These are phyloP conservation scores for Cnemophilus loriae DNA, from an alignment of 2,113 vertebrate genomes.

Conservation along the genomic window DNA sequence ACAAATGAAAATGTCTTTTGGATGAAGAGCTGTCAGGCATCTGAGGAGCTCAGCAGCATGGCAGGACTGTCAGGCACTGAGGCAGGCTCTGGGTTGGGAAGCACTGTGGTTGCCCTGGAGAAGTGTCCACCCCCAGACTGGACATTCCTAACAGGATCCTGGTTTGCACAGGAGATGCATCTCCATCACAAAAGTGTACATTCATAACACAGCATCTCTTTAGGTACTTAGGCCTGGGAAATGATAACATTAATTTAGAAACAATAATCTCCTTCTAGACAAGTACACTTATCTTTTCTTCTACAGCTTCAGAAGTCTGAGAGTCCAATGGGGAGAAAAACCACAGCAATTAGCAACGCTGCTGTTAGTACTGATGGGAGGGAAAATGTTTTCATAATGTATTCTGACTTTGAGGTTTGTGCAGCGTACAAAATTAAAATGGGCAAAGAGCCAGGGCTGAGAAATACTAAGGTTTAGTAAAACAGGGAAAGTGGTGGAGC, in stretches of 20 bases:
- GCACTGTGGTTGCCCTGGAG: background rate
- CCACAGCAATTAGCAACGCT: background rate
- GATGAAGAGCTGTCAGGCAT: background rate
- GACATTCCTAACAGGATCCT: background rate
- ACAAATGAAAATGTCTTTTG: background rate
- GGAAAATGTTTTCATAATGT: background rate
- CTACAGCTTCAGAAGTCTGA: background rate
- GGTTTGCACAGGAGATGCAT: background rate
- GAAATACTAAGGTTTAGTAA: background rate
- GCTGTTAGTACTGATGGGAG: background rate
- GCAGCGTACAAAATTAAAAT: background rate
- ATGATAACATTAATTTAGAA: background rate
- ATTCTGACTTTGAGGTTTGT: background rate
- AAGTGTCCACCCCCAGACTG: background rate
- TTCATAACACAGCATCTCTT: background rate
- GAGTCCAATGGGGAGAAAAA: background rate
- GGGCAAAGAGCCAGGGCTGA: background rate
- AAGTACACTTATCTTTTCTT: background rate
- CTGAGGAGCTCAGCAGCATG: background rate
- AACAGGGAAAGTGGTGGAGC: background rate
- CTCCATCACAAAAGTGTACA: fast-evolving
- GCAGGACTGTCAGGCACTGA: background rate
- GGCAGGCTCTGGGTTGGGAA: background rate
- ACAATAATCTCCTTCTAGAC: background rate
- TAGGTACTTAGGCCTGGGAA: background rate